Percentiles rank a stretch among this genome's conserved stretches.
Evolutionary conservation across 1,140 invertebrate species (phyloP).

Genomic region (Thaumatotibia leucotreta): DNA sequence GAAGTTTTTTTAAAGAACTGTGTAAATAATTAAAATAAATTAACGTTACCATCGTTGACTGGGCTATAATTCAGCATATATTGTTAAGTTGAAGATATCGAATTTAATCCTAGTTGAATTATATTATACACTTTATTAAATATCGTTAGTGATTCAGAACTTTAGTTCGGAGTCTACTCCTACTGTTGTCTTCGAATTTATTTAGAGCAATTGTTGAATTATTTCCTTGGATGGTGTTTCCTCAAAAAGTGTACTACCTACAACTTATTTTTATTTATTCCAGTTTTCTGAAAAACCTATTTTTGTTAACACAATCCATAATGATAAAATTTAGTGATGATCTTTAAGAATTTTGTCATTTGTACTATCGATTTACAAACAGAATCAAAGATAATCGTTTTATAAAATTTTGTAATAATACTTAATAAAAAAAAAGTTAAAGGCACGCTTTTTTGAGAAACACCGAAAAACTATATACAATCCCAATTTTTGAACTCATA

Average conservation of each 20-base stretch:
- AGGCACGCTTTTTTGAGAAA: not conserved
- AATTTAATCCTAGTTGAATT: conserved; percentile 10
- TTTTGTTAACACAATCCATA: too few relatives aligned
- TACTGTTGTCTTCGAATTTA: not conserved
- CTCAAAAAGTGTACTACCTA: not conserved
- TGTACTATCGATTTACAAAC: too few relatives aligned
- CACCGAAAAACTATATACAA: not conserved
- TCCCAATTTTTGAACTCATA: conserved; percentile 3
- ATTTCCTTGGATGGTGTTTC: not conserved
- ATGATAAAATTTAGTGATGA: too few relatives aligned
- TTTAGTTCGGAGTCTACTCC: conserved; percentile 6
- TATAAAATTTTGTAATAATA: too few relatives aligned
- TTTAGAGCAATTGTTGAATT: not conserved
- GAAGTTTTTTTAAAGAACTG: too few relatives aligned
- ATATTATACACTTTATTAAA: conserved; percentile 4
- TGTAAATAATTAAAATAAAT: too few relatives aligned
- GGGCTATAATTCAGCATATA: not conserved
- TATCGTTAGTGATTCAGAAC: not conserved
- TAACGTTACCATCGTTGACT: not conserved
- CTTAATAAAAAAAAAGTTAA: too few relatives aligned
- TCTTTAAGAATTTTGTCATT: too few relatives aligned
- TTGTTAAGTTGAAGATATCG: not conserved
- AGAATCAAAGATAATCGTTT: too few relatives aligned
- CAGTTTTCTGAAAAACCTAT: too few relatives aligned
- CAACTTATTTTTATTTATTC: too few relatives aligned